Percentiles rank a stretch among this genome's conserved stretches.
Conservation (phyloP, 2,888 invertebrate genomes). For the Diaphora mendica region DNA sequence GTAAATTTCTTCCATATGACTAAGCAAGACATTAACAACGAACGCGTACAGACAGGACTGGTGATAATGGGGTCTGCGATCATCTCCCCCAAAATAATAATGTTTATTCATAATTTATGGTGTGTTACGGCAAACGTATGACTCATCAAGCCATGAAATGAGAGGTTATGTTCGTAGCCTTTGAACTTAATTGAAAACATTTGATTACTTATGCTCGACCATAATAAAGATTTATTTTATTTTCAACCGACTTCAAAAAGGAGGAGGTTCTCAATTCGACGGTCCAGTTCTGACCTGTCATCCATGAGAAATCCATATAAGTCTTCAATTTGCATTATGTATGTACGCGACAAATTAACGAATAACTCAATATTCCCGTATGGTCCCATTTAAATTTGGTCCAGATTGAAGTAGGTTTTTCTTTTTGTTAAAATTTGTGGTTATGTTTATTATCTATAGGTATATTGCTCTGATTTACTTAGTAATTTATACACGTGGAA, state of each 20-base stretch:
- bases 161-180: conserved; percentile 29
- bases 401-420: too few relatives aligned
- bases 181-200: neutral
- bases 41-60: conserved; percentile 32
- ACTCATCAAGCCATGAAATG: conserved; percentile 57
- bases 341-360: too few relatives aligned
- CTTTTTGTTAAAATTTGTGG: too few relatives aligned
- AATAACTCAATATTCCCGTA: too few relatives aligned
- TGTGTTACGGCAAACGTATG: conserved; percentile 54
- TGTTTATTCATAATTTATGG: conserved; percentile 77
- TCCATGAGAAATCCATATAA: too few relatives aligned
- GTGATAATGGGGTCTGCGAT: conserved; percentile 54
- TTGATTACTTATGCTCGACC: neutral
- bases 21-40: conserved; percentile 32
- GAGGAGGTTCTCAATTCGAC: too few relatives aligned
- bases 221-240: too few relatives aligned
- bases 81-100: conserved; percentile 64
- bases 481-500: neutral
- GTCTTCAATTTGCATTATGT: too few relatives aligned
- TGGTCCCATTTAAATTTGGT: too few relatives aligned
- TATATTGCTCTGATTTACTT: conserved; percentile 21
- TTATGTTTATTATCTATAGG: too few relatives aligned
- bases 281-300: too few relatives aligned
- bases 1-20: conserved; percentile 27
- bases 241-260: too few relatives aligned